Percentiles rank a stretch among this genome's conserved stretches.
phyloP scores from a whole-genome alignment of 2,113 vertebrate species.

The Sorex fumeus region DNA sequence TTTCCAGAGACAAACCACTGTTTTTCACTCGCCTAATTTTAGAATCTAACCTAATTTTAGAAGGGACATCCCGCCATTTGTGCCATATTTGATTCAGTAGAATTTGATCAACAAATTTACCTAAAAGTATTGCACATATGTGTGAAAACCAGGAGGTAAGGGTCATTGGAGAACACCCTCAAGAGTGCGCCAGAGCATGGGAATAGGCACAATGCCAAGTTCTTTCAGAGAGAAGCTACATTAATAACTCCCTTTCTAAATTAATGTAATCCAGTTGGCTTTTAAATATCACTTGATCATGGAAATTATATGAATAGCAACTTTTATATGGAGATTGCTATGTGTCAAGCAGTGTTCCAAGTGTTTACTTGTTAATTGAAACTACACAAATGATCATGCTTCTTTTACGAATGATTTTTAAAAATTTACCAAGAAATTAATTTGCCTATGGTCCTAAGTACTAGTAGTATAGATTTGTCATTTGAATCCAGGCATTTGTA shows the following conservation, averaged over 20 bases:
- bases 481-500: neutral
- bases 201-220: neutral
- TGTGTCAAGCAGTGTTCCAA: neutral
- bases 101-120: neutral
- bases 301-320: neutral
- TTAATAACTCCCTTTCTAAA: neutral
- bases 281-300: neutral
- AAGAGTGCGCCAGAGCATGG: neutral
- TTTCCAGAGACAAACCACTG: neutral
- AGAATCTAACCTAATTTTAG: neutral
- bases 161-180: neutral
- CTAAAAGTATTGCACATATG: neutral
- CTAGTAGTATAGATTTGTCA: neutral
- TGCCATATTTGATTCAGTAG: neutral
- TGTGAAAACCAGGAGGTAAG: neutral
- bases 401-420: constrained; percentile 1
- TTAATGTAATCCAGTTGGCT: neutral
- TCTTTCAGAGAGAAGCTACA: neutral
- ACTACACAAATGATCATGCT: constrained; percentile 14
- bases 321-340: neutral
- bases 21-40: neutral
- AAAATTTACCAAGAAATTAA: constrained; percentile 20
- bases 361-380: constrained; percentile 30
- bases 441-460: neutral
- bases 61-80: neutral